Conservation (phyloP, 2,888 invertebrate species). For the Plebejus anna region DNA sequence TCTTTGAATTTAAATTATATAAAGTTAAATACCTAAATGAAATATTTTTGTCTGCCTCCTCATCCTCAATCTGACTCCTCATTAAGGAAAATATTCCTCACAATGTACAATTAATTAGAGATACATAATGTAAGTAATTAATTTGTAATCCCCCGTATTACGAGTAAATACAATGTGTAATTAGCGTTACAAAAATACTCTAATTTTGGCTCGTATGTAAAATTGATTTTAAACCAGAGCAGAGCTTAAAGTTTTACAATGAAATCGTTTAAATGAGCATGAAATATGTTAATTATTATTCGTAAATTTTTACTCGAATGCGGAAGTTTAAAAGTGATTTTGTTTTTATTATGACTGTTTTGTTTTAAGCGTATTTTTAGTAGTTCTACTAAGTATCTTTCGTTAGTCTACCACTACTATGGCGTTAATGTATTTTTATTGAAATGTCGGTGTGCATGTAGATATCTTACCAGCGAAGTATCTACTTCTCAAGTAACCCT, state of each 20-base stretch:
- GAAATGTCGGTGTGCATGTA: no score
- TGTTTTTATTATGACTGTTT: background rate
- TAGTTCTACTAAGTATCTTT: background rate
- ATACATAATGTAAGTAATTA: slow-evolving; percentile 12
- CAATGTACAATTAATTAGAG: slow-evolving; percentile 10
- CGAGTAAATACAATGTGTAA: slow-evolving; percentile 35
- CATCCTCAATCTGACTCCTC: background rate
- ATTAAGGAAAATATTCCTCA: slow-evolving; percentile 2
- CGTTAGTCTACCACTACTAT: no score
- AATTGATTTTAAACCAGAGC: background rate
- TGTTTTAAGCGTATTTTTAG: background rate
- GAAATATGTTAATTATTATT: background rate
- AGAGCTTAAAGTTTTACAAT: background rate
- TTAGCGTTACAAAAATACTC: slow-evolving; percentile 7
- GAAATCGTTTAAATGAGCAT: background rate
- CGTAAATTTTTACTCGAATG: background rate
- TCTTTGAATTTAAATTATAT: no score
- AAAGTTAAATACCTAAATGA: no score
- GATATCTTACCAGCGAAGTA: no score
- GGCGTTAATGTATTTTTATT: no score
- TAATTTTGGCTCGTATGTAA: background rate
- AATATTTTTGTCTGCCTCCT: no score
- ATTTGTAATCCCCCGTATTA: slow-evolving; percentile 41
- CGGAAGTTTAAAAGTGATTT: background rate
- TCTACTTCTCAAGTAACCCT: no score